Conservation (phyloP, 1,140 invertebrate genomes). For the Chironomus tepperi region DNA sequence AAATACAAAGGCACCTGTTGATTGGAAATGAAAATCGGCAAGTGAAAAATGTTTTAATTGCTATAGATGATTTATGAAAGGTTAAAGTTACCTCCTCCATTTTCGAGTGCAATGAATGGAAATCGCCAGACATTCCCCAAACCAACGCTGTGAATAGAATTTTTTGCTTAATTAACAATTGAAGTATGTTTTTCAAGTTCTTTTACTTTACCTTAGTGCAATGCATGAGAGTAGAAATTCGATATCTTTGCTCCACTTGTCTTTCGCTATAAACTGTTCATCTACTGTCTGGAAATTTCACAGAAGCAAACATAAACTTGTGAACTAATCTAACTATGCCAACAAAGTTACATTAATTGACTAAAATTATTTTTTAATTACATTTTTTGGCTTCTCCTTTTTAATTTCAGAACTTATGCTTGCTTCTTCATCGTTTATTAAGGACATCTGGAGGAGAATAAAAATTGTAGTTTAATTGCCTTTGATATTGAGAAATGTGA, state of each 20-base stretch:
- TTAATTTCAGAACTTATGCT: not conserved
- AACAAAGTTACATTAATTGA: too few relatives aligned
- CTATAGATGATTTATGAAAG: slow-evolving; percentile 64
- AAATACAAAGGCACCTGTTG: slow-evolving; percentile 54
- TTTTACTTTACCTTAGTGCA: slow-evolving; percentile 61
- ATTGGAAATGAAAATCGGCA: not conserved
- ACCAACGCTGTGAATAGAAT: slow-evolving; percentile 47
- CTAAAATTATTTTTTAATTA: not conserved
- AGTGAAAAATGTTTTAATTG: not conserved
- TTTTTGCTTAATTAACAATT: too few relatives aligned
- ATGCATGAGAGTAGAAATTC: slow-evolving; percentile 87
- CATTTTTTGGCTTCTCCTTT: not conserved
- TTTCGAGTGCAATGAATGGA: slow-evolving; percentile 74
- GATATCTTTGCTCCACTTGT: slow-evolving; percentile 71
- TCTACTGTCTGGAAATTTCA: not conserved
- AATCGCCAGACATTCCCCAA: slow-evolving; percentile 61
- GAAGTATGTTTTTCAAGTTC: too few relatives aligned
- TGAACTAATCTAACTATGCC: too few relatives aligned
- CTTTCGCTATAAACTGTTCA: slow-evolving; percentile 29
- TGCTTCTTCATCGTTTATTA: not conserved
- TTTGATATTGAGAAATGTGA: too few relatives aligned
- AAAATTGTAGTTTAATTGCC: too few relatives aligned
- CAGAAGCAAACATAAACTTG: not conserved
- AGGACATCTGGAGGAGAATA: not conserved
- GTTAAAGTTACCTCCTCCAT: slow-evolving; percentile 59